Percentiles rank a stretch among this genome's conserved stretches.
phyloP scores from a whole-genome alignment of 2,888 invertebrate species.

The Ceraclea dissimilis region DNA sequence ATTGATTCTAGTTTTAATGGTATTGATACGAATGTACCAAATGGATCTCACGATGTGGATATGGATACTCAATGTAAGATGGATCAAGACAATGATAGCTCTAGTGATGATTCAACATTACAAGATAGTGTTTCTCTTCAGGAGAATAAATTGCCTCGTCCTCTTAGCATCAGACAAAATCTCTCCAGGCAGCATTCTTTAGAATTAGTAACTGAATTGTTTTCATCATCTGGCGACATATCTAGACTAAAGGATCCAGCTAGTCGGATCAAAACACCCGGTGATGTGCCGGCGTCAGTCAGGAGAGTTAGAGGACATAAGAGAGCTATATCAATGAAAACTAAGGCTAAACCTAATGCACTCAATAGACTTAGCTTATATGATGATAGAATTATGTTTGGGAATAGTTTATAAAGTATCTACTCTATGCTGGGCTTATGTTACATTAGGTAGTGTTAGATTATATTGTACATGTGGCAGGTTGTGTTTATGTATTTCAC shows the following conservation, averaged over 20 bases:
- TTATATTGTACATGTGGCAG: no score
- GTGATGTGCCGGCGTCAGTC: constrained; percentile 73
- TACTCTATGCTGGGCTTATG: neutral
- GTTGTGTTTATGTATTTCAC: neutral
- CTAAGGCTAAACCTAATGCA: constrained; percentile 13
- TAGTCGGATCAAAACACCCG: constrained; percentile 72
- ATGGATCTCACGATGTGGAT: neutral
- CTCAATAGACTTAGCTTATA: constrained; percentile 72
- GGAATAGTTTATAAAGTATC: constrained; percentile 39
- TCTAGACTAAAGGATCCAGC: constrained; percentile 64
- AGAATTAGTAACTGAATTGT: constrained; percentile 70
- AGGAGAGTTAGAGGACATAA: constrained; percentile 56
- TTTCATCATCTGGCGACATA: constrained; percentile 60
- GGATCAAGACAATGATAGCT: constrained; percentile 4
- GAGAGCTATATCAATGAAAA: constrained; percentile 43
- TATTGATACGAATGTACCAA: neutral
- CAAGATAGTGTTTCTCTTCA: constrained; percentile 27
- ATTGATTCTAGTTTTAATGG: constrained; percentile 12
- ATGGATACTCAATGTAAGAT: neutral
- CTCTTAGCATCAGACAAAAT: constrained; percentile 34
- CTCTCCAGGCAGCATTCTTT: constrained; percentile 56
- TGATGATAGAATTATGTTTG: constrained; percentile 83
- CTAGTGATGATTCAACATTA: constrained; percentile 13
- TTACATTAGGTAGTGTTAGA: no score
- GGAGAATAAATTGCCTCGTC: constrained; percentile 28